Evolutionary conservation across 2,797 vertebrate genomes (phyloP), one percentile per base, ranked within the genome.

Genomic region (Sebastes alutus): DNA sequence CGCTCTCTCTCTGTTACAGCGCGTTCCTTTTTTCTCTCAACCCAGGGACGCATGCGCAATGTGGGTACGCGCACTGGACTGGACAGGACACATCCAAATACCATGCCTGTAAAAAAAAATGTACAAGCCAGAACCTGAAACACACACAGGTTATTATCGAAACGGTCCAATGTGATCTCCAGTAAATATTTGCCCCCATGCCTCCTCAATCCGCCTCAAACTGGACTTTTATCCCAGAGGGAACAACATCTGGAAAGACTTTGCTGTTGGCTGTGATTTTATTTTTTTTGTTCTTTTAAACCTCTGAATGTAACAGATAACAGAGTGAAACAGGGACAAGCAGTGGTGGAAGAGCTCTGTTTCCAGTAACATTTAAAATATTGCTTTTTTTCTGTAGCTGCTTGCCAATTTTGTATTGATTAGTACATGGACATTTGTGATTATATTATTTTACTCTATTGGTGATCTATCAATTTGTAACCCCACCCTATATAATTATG

Each of bases 41-140:
- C 1, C 3, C 42, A 6, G 13, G 2, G 18, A 68, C 93, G 93
- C 92, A 92, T 93, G 93, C 93, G 91, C 89, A 68, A 63, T 2
- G 18, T 27, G 32, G 35, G 16, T 66, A 29, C 52, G 77, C 83
- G 83, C 73, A 38, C 75, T n/a, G 23, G 30, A 35, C 23, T 30
- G 23, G 23, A 23, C 14, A 16, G 23, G 23, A 23, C 14, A 16
- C 14, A 66, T 70, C 66, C 49, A 62, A 77, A 85, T 67, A 38
- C 69, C 73, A 25, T 18, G 32, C 4, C 27, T 58, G 35, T 23
- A 23, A 55, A 42, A 42, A 42, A 42, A 71, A 68, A 46, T 1
- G 25, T 20, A 11, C 73, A 80, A 79, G 69, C 30, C 3, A 5
- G 56, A 70, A 81, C 78, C 69, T 68, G 65, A 18, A 23, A 30